phyloP scores from a whole-genome alignment of 2,113 vertebrate genomes.

The Australoheros scitulus region DNA sequence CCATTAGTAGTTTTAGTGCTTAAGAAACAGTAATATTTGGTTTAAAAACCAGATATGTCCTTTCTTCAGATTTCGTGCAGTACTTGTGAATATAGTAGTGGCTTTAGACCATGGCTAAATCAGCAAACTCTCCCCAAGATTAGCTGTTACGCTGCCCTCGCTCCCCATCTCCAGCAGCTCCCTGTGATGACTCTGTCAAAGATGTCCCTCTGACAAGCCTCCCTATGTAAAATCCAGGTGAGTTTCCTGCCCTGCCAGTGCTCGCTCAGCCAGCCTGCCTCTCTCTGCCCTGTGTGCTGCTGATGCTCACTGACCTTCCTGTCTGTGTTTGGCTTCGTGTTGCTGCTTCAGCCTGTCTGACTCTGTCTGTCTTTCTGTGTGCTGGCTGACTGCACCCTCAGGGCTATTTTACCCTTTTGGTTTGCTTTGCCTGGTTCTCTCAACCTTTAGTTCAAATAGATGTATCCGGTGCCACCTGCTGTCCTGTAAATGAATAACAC shows the following conservation, averaged over 20 bases:
- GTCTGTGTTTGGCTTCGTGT: constrained; percentile 66
- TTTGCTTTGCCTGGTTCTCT: constrained; percentile 66
- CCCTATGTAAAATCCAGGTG: constrained; percentile 78
- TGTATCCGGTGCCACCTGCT: constrained; percentile 77
- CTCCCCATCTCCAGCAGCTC: constrained; percentile 73
- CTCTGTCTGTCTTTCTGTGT: constrained; percentile 52
- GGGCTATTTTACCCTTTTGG: constrained; percentile 38
- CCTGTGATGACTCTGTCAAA: constrained; percentile 75
- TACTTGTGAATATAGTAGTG: constrained; percentile 41
- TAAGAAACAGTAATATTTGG: constrained; percentile 22
- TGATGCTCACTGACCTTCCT: constrained; percentile 55
- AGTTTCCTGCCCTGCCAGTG: constrained; percentile 68
- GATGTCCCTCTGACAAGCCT: constrained; percentile 78
- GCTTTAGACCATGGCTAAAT: constrained; percentile 55
- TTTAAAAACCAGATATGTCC: constrained; percentile 35
- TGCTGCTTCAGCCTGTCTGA: constrained; percentile 63
- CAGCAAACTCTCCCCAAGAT: constrained; percentile 60
- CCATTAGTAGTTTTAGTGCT: background rate
- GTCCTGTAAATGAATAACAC: constrained; percentile 63
- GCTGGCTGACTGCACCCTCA: constrained; percentile 53
- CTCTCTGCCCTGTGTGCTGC: constrained; percentile 61
- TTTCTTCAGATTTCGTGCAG: constrained; percentile 2
- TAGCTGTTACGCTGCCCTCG: constrained; percentile 70
- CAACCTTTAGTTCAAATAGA: constrained; percentile 43
- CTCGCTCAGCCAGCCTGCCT: constrained; percentile 60